Conservation (phyloP, 2,113 vertebrate species). For the Elaphurus davidianus region DNA sequence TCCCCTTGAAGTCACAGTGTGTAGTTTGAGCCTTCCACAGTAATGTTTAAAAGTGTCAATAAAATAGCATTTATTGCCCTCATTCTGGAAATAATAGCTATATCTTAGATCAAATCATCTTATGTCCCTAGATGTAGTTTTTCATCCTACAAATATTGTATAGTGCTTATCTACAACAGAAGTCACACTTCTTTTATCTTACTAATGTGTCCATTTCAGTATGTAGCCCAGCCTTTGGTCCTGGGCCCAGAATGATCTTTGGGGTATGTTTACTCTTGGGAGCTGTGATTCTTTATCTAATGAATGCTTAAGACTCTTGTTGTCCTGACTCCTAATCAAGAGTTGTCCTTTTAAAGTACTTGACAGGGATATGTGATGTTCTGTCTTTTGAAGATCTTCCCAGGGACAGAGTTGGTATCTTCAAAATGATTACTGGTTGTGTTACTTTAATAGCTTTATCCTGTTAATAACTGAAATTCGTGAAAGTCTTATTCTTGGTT, state of each 20-base stretch:
- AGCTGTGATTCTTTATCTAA: not conserved
- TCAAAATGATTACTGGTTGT: not conserved
- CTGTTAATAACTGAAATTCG: not conserved
- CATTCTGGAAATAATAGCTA: not conserved
- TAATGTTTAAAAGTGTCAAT: not conserved
- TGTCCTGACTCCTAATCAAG: not conserved
- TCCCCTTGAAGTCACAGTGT: not conserved
- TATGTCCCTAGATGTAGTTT: not conserved
- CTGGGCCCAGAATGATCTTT: not conserved
- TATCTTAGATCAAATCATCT: not conserved
- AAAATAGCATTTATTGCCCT: not conserved
- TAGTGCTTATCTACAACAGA: not conserved
- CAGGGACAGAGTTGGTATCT: not conserved
- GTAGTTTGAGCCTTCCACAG: not conserved
- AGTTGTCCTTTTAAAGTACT: not conserved
- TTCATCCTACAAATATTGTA: not conserved
- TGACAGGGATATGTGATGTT: not conserved
- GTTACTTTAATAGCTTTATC: not conserved
- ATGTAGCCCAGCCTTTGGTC: not conserved
- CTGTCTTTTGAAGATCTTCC: not conserved
- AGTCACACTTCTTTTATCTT: not conserved
- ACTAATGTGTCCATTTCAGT: not conserved
- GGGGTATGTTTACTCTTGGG: not conserved
- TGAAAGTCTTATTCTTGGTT: not conserved
- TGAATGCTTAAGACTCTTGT: not conserved